Conservation (phyloP, 2,113 vertebrate species). For the Candoia aspera region DNA sequence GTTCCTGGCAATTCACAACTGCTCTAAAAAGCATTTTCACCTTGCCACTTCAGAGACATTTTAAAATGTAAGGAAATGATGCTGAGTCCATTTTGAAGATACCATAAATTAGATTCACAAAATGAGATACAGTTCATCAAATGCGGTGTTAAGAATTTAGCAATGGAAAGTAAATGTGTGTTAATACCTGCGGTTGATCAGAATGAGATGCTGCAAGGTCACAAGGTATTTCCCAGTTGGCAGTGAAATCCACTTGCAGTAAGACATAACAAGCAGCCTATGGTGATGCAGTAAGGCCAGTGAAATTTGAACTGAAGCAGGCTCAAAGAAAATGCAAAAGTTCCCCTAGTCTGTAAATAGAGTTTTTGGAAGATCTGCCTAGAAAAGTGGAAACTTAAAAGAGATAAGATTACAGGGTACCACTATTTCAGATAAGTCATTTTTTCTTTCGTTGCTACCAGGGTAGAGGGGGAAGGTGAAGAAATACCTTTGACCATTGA, state of each 20-base stretch:
- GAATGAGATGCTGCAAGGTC: not conserved
- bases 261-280: not conserved
- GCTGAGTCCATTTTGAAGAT: no score
- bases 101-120: no score
- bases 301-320: not conserved
- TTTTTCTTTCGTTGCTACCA: not conserved
- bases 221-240: not conserved
- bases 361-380: not conserved
- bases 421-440: not conserved
- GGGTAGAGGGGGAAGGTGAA: not conserved
- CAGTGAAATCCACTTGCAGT: not conserved
- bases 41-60: no score
- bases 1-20: no score
- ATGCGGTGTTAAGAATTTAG: not conserved
- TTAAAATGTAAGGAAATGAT: no score
- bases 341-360: not conserved
- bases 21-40: no score
- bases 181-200: no score
- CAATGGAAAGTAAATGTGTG: not conserved
- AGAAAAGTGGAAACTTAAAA: not conserved
- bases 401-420: not conserved
- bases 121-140: no score
- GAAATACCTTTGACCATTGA: not conserved
- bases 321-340: not conserved
- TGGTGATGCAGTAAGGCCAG: not conserved